Base-by-base conservation (phyloP, 2,797 vertebrate genomes). In the Pygocentrus nattereri region DNA sequence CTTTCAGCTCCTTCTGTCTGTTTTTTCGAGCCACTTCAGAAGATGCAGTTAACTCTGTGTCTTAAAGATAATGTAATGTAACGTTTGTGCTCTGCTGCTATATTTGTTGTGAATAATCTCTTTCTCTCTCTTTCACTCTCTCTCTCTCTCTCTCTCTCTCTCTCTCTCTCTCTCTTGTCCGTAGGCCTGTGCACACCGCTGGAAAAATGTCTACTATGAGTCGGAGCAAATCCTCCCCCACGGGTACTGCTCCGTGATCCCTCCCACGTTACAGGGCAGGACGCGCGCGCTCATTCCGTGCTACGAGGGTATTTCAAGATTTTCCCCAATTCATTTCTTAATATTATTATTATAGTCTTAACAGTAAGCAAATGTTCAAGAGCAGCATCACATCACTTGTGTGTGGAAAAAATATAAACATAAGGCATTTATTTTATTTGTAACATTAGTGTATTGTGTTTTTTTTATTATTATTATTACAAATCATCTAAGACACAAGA, bases 141-240 rank as follows among this genome's bases (percentile, higher is more conserved):
- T 38, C 34, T 38, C 34, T 38, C 34, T 19, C 19, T 41, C 30
- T 67, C 30, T 38, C 47, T 73, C 44, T 56, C 30, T 64, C 15
- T 76, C 67, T 86, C 76, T 27, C 19, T 67, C 30, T 38, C 49
- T 65, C 15, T 77, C 67, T 86, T 76, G 82, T 84, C 56, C 78
- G 10, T 84, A 99, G 98, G 98, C 98, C 4, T 99, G 98, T n/a
- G 98, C 98, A 0, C 98, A 99, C 86, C 97, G 98, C 79, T 99
- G 98, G 98, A 99, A 99, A 89, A 99, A 99, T 69, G 95, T 98
- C 82, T 99, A 95, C 91, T 99, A 99, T 0, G 93, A 97, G 86
- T 91, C 95, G 0, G 97, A 99, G 82, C 93, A 97, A 68, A 97
- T 99, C 85, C 93, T 99, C 67, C 98, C 98, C 0, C 97, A 99